Conservation (phyloP, 1,140 invertebrate genomes). For the Drosophila subobscura region DNA sequence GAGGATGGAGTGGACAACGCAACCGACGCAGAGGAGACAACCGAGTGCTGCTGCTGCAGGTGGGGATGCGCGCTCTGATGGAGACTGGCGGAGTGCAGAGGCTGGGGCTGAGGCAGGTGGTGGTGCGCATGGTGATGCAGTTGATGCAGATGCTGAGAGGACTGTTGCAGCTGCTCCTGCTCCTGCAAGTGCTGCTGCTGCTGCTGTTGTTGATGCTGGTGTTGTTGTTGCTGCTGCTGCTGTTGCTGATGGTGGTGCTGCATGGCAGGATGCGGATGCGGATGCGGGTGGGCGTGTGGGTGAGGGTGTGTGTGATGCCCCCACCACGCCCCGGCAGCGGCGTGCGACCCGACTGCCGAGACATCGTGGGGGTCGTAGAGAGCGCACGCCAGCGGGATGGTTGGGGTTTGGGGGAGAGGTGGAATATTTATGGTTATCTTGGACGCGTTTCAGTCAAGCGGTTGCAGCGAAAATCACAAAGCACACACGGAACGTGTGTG, state of each 20-base stretch:
- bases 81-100: constrained; percentile 54
- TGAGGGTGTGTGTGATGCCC: constrained; percentile 77
- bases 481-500: constrained; percentile 5
- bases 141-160: constrained; percentile 60
- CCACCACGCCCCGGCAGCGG: constrained; percentile 84
- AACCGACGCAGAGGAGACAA: constrained; percentile 62
- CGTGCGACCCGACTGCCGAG: constrained; percentile 84
- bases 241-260: constrained; percentile 67
- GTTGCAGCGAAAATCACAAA: constrained; percentile 35
- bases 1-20: constrained; percentile 57
- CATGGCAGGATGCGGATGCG: constrained; percentile 54
- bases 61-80: constrained; percentile 62
- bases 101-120: constrained; percentile 76
- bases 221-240: constrained; percentile 52
- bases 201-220: constrained; percentile 56
- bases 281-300: constrained; percentile 61
- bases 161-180: constrained; percentile 60
- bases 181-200: constrained; percentile 53
- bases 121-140: constrained; percentile 74
- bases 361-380: constrained; percentile 84
- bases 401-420: constrained; percentile 83
- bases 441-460: constrained; percentile 69
- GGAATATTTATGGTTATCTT: constrained; percentile 84
- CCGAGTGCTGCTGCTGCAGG: constrained; percentile 58
- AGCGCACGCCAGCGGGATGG: constrained; percentile 84